Conservation (phyloP, 2,888 invertebrate genomes). For the Hydroisotoma schaefferi region DNA sequence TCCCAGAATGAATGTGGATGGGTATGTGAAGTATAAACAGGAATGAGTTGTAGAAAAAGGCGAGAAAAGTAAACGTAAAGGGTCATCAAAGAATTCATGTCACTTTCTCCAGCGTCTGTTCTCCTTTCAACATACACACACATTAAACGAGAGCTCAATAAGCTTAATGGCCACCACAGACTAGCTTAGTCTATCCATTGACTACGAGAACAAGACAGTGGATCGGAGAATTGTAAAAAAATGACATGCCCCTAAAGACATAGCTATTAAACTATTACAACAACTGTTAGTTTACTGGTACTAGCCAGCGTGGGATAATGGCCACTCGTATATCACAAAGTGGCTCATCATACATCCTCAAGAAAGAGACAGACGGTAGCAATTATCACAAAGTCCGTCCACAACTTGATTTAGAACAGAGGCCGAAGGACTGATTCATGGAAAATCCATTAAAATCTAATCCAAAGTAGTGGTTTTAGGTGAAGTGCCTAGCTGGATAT, state of each 20-base stretch:
- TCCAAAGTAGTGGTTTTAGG: constrained; percentile 27
- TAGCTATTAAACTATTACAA: too few species aligned
- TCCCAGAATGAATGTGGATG: constrained; percentile 1
- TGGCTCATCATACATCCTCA: constrained; percentile 27
- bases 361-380: constrained; percentile 33
- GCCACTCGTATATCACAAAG: constrained; percentile 12
- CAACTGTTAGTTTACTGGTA: too few species aligned
- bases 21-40: constrained; percentile 5
- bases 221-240: too few species aligned
- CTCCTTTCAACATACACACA: too few species aligned
- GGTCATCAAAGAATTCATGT: constrained; percentile 39
- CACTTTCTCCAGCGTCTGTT: constrained; percentile 9
- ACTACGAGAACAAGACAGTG: too few species aligned
- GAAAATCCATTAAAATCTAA: constrained; percentile 46
- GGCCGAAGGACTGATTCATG: constrained; percentile 21
- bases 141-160: constrained; percentile 38
- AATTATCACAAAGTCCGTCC: constrained; percentile 35
- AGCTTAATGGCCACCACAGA: constrained; percentile 29
- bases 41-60: constrained; percentile 1
- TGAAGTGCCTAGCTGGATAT: too few species aligned
- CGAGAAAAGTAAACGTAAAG: constrained; percentile 18
- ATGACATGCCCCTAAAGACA: too few species aligned
- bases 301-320: too few species aligned
- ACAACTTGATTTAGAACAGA: constrained; percentile 36
- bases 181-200: neutral